These are phyloP conservation scores for Stenodera caucasica DNA, from an alignment of 2,888 invertebrate genomes.

Conservation along the genomic window DNA sequence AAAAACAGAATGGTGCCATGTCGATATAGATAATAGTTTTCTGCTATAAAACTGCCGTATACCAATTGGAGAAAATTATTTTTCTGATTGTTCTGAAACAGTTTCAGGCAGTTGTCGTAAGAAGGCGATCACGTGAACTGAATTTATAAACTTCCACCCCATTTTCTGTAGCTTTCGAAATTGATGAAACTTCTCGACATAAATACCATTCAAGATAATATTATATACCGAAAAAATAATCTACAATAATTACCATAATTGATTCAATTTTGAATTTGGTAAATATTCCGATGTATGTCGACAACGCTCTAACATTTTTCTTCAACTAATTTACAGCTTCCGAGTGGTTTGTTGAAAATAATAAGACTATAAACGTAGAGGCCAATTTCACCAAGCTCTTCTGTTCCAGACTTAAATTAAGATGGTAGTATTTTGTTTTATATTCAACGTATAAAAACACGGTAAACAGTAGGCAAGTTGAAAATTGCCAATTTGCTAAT, in stretches of 20 bases:
- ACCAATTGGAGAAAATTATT: constrained; percentile 25
- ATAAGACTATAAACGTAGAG: constrained; percentile 31
- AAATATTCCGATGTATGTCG: constrained; percentile 26
- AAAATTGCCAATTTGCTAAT: constrained; percentile 12
- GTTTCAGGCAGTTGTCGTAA: constrained; percentile 23
- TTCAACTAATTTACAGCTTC: constrained; percentile 33
- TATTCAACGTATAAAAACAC: constrained; percentile 26
- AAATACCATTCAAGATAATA: background rate
- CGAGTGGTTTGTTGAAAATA: constrained; percentile 33
- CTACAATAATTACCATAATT: background rate
- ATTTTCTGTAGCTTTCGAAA: constrained; percentile 11
- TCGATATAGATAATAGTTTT: constrained; percentile 6
- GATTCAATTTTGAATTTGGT: background rate
- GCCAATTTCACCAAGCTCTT: constrained; percentile 27
- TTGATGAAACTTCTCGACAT: constrained; percentile 18
- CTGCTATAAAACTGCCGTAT: constrained; percentile 12
- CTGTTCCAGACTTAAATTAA: constrained; percentile 32
- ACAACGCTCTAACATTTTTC: no score
- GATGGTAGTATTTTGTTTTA: constrained; percentile 37
- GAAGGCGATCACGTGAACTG: constrained; percentile 21
- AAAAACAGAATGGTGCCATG: constrained; percentile 1
- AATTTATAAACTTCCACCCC: constrained; percentile 21
- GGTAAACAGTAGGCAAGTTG: constrained; percentile 12
- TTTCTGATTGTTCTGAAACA: constrained; percentile 28
- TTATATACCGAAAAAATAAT: background rate